phyloP scores from a whole-genome alignment of 2,113 vertebrate species.

The Hemicordylus capensis region DNA sequence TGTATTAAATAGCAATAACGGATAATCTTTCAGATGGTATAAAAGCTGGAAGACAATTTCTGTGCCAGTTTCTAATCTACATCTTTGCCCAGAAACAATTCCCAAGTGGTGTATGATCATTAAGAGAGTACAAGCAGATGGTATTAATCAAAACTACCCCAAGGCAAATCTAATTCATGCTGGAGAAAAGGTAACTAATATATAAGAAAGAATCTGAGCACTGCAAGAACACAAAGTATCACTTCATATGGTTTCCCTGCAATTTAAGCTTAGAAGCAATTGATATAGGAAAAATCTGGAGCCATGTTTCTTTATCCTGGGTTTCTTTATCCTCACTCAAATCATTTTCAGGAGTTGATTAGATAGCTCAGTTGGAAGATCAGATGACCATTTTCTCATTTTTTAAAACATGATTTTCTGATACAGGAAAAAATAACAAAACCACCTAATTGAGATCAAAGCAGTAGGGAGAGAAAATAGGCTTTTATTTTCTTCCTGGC shows the following conservation, averaged over 20 bases:
- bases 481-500: neutral
- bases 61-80: neutral
- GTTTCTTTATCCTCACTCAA: conserved; percentile 2
- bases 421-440: neutral
- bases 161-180: neutral
- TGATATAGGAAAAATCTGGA: neutral
- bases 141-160: neutral
- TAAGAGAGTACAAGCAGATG: neutral
- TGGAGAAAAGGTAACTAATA: neutral
- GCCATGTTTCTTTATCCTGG: neutral
- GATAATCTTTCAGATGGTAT: neutral
- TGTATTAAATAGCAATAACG: neutral
- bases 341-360: neutral
- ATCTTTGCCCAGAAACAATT: neutral
- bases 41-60: neutral
- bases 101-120: neutral
- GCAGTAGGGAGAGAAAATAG: no score
- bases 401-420: neutral
- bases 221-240: neutral
- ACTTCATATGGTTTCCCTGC: neutral
- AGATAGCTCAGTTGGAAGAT: neutral
- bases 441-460: no score
- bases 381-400: neutral
- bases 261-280: neutral
- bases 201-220: conserved; percentile 9